Evolutionary conservation across 2,888 invertebrate genomes (phyloP).

Genomic region (Troides aeacus): DNA sequence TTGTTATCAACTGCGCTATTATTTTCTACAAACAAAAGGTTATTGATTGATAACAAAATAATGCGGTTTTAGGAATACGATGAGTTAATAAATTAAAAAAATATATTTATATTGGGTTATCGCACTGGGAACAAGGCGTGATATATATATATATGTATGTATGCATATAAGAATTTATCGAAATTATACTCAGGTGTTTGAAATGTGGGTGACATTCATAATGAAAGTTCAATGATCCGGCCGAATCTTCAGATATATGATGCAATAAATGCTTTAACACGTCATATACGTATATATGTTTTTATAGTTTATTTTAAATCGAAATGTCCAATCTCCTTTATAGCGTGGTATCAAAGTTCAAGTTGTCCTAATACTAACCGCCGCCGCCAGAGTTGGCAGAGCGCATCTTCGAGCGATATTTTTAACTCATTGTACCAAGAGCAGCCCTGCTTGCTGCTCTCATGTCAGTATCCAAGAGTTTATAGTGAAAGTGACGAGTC

Average conservation of each 20-base stretch:
- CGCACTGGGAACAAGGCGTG: too few relatives aligned
- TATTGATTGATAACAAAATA: slow-evolving; percentile 34
- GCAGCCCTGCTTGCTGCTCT: slow-evolving; percentile 70
- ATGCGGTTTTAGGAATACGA: not conserved
- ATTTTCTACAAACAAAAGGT: slow-evolving; percentile 32
- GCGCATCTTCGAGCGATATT: slow-evolving; percentile 78
- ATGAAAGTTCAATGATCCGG: slow-evolving; percentile 38
- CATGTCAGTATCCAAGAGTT: slow-evolving; percentile 61
- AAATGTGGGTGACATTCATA: slow-evolving; percentile 34
- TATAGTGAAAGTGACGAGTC: slow-evolving; percentile 71
- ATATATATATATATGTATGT: too few relatives aligned
- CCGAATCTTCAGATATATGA: slow-evolving; percentile 17
- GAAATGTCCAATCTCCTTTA: slow-evolving; percentile 39
- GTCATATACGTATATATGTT: slow-evolving; percentile 30
- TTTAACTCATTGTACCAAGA: slow-evolving; percentile 78
- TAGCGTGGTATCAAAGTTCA: slow-evolving; percentile 67
- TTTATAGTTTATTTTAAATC: slow-evolving; percentile 31
- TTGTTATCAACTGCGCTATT: not conserved
- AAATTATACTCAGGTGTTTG: not conserved
- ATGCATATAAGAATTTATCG: not conserved
- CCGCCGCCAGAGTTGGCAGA: slow-evolving; percentile 71
- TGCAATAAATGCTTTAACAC: slow-evolving; percentile 25
- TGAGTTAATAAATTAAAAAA: not conserved
- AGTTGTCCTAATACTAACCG: slow-evolving; percentile 65
- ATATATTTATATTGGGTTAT: not conserved